Percentiles rank a stretch among this genome's conserved stretches.
phyloP scores from a whole-genome alignment of 2,797 vertebrate genomes.

The Leuciscus waleckii region DNA sequence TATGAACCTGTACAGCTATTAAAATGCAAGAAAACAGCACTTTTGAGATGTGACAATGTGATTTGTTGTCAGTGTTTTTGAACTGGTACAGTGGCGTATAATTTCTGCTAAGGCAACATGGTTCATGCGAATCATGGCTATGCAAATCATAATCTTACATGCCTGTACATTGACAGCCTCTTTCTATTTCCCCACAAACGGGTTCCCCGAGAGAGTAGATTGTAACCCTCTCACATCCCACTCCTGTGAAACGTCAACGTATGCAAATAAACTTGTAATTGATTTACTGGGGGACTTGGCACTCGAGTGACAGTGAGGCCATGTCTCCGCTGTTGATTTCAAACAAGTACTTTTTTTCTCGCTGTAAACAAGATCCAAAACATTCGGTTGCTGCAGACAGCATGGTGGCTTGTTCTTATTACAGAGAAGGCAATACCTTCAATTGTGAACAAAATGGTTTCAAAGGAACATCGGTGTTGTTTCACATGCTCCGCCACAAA shows the following conservation, averaged over 20 bases:
- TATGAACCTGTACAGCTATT: not conserved
- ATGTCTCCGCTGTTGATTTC: conserved; percentile 33
- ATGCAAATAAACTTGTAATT: conserved; percentile 72
- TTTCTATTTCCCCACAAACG: conserved; percentile 60
- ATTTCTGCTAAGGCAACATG: conserved; percentile 42
- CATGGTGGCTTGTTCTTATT: conserved; percentile 18
- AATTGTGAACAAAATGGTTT: conserved; percentile 23
- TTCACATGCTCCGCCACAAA: conserved; percentile 7
- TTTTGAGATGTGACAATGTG: not conserved
- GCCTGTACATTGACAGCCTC: conserved; percentile 58
- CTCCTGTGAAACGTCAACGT: conserved; percentile 67
- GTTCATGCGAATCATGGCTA: conserved; percentile 63
- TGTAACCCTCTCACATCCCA: conserved; percentile 63
- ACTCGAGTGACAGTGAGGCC: conserved; percentile 36
- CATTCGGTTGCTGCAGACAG: conserved; percentile 22
- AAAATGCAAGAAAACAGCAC: not conserved
- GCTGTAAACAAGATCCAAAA: conserved; percentile 36
- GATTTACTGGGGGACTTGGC: conserved; percentile 58
- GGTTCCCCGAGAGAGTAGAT: conserved; percentile 55
- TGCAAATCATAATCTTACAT: conserved; percentile 25
- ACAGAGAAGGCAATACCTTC: conserved; percentile 15
- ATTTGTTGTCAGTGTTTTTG: conserved; percentile 5
- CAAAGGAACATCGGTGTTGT: not conserved
- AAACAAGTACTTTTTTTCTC: conserved; percentile 18
- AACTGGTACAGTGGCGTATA: conserved; percentile 19